A percentile compares a stretch with the other conserved stretches of the same genome.
These are phyloP conservation scores for Dendrolimus punctatus DNA, from an alignment of 1,140 invertebrate genomes.

Conservation along the genomic window DNA sequence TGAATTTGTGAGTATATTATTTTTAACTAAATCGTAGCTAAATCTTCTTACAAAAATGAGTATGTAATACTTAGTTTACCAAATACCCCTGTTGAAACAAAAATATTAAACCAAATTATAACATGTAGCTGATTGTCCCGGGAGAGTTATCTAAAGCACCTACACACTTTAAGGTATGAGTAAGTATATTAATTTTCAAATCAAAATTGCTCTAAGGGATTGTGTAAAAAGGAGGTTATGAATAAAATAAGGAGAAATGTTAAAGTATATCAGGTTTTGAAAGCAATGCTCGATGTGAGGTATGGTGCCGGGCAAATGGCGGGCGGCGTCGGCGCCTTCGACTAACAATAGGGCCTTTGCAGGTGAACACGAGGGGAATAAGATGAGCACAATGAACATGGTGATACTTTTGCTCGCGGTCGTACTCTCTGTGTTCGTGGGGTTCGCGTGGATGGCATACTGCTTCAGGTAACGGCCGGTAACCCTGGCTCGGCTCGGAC, in stretches of 20 bases:
- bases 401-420: conserved; percentile 93
- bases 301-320: conserved; percentile 17
- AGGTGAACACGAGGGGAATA: conserved; percentile 81
- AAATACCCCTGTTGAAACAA: too few species aligned
- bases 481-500: conserved; percentile 27
- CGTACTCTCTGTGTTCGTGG: conserved; percentile 93
- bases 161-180: too few species aligned
- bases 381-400: conserved; percentile 90
- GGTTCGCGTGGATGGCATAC: conserved; percentile 93
- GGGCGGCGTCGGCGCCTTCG: conserved; percentile 50
- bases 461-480: conserved; percentile 90
- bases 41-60: too few species aligned
- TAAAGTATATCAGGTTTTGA: neutral
- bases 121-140: too few species aligned
- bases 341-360: conserved; percentile 70
- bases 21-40: too few species aligned
- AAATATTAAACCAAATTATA: too few species aligned
- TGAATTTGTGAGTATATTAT: too few species aligned
- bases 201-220: too few species aligned
- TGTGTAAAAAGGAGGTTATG: too few species aligned
- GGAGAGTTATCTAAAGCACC: too few species aligned
- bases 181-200: too few species aligned
- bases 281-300: conserved; percentile 49
- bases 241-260: neutral
- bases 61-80: too few species aligned